These are phyloP conservation scores for Rhinophrynus dorsalis DNA, from an alignment of 2,797 vertebrate species.

Conservation along the genomic window DNA sequence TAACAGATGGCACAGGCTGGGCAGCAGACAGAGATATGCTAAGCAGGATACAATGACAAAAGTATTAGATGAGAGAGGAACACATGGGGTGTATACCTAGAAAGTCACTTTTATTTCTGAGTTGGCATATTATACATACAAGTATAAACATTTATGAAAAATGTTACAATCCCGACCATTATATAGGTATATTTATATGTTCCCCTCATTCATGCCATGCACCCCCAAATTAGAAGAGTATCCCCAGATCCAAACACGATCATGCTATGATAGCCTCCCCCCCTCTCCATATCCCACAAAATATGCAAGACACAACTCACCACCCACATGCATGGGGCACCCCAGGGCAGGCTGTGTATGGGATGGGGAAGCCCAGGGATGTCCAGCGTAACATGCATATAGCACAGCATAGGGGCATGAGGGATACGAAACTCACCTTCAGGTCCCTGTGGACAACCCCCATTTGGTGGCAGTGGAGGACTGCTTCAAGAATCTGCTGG, in stretches of 20 bases:
- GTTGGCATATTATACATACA: not conserved
- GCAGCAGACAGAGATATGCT: conserved; percentile 29
- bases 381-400: conserved; percentile 45
- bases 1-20: conserved; percentile 12
- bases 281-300: conserved; percentile 25
- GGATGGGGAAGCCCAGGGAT: conserved; percentile 4
- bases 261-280: conserved; percentile 31
- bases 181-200: not conserved
- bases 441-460: conserved; percentile 93
- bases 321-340: conserved; percentile 36
- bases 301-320: conserved; percentile 17
- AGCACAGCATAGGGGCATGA: not conserved
- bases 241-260: not conserved
- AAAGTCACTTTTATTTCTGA: not conserved
- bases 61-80: not conserved
- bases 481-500: conserved; percentile 97
- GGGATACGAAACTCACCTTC: conserved; percentile 67
- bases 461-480: conserved; percentile 96
- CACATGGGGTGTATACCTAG: conserved; percentile 5
- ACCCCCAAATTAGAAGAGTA: conserved; percentile 7
- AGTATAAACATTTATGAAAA: conserved; percentile 4
- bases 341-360: conserved; percentile 11
- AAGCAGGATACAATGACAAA: conserved; percentile 18
- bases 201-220: conserved; percentile 41
- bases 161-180: conserved; percentile 17